Evolutionary conservation across 2,888 invertebrate genomes (phyloP).

Genomic region (Trachelus troglodyta): DNA sequence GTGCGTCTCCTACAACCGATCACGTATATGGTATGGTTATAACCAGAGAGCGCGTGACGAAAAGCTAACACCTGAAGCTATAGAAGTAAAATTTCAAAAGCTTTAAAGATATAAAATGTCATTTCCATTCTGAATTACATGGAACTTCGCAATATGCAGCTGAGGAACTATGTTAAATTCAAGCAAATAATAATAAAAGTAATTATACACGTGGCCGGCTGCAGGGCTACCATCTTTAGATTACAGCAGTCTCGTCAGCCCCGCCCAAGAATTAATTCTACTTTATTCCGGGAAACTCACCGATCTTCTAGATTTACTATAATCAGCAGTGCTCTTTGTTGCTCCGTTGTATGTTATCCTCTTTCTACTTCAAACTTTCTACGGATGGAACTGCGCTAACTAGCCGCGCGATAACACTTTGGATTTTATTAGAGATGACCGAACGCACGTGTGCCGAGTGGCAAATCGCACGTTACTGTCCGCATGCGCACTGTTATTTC

Average conservation of each 20-base stretch:
- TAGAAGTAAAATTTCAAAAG: neutral
- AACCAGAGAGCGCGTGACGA: neutral
- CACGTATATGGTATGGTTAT: neutral
- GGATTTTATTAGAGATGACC: slow-evolving; percentile 3
- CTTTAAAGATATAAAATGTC: neutral
- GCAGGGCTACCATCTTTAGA: slow-evolving; percentile 21
- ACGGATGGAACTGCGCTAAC: neutral
- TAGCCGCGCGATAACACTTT: neutral
- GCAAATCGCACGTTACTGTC: slow-evolving; percentile 7
- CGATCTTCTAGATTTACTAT: neutral
- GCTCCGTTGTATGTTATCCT: neutral
- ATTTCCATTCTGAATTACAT: neutral
- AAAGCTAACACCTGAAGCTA: neutral
- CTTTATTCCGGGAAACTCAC: slow-evolving; percentile 25
- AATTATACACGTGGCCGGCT: slow-evolving; percentile 30
- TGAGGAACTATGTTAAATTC: neutral
- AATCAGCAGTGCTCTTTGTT: neutral
- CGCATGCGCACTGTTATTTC: slow-evolving; percentile 3
- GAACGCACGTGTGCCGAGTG: slow-evolving; percentile 22
- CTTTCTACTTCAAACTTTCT: neutral
- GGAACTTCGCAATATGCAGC: neutral
- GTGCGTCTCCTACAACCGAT: neutral
- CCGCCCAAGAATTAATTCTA: slow-evolving; percentile 19
- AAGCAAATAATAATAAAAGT: slow-evolving; percentile 14
- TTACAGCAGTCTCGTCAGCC: slow-evolving; percentile 3